Conservation (phyloP, 2,888 invertebrate species). For the Lomographa bimaculata region DNA sequence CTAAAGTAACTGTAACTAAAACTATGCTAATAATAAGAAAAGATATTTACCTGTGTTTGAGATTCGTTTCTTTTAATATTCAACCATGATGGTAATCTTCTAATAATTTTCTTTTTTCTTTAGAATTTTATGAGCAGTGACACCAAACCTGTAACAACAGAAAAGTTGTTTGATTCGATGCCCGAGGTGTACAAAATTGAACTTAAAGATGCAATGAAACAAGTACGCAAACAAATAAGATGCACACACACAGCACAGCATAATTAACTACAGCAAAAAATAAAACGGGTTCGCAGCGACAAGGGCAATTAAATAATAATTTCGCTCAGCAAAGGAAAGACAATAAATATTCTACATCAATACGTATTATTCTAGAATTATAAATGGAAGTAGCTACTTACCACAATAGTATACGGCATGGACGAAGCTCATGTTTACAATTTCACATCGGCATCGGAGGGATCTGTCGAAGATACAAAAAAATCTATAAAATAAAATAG, state of each 20-base stretch:
- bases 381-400: conserved; percentile 2
- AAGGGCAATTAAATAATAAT: conserved; percentile 2
- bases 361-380: background rate
- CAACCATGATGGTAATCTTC: too few species aligned
- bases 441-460: background rate
- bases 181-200: too few species aligned
- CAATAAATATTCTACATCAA: background rate
- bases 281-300: conserved; percentile 31
- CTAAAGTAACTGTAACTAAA: too few species aligned
- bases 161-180: conserved; percentile 43
- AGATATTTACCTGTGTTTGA: conserved; percentile 18
- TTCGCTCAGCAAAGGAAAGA: conserved; percentile 15
- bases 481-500: too few species aligned
- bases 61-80: too few species aligned
- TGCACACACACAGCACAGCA: conserved; percentile 46
- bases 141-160: conserved; percentile 56
- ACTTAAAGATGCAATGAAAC: conserved; percentile 7
- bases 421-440: background rate
- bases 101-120: too few species aligned
- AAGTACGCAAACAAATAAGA: conserved; percentile 24
- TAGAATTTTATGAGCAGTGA: too few species aligned
- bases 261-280: conserved; percentile 25
- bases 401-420: background rate
- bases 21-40: too few species aligned
- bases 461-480: conserved; percentile 12